These are phyloP conservation scores for Alfaro cultratus DNA, from an alignment of 2,797 vertebrate genomes.

Conservation along the genomic window DNA sequence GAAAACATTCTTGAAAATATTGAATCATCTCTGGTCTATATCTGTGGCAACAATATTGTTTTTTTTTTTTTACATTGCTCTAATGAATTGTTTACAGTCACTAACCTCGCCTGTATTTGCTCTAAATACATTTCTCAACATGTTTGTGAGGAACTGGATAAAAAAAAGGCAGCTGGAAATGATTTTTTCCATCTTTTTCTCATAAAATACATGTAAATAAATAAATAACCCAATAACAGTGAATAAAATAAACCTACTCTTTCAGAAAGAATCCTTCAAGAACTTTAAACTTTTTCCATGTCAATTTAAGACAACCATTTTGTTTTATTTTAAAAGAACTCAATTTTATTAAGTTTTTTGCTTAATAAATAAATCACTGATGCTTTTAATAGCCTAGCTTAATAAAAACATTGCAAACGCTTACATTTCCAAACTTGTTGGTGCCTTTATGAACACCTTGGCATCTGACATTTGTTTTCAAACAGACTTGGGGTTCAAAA, in stretches of 20 bases:
- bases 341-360: not conserved
- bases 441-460: not conserved
- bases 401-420: not conserved
- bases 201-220: not conserved
- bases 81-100: not conserved
- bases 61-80: not conserved
- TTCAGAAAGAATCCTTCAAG: not conserved
- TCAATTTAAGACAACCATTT: not conserved
- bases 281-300: not conserved
- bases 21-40: not conserved
- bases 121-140: not conserved
- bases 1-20: not conserved
- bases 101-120: not conserved
- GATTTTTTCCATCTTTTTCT: not conserved
- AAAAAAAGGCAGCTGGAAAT: not conserved
- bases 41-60: not conserved
- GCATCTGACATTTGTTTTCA: constrained; percentile 12
- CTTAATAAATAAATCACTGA: not conserved
- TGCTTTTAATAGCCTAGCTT: not conserved
- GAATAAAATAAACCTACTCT: not conserved
- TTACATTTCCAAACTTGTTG: not conserved
- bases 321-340: not conserved
- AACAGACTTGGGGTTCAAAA: not conserved
- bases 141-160: not conserved
- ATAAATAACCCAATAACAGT: not conserved